Evolutionary conservation across 2,888 invertebrate genomes (phyloP).

Genomic region (Heliconius cydno): DNA sequence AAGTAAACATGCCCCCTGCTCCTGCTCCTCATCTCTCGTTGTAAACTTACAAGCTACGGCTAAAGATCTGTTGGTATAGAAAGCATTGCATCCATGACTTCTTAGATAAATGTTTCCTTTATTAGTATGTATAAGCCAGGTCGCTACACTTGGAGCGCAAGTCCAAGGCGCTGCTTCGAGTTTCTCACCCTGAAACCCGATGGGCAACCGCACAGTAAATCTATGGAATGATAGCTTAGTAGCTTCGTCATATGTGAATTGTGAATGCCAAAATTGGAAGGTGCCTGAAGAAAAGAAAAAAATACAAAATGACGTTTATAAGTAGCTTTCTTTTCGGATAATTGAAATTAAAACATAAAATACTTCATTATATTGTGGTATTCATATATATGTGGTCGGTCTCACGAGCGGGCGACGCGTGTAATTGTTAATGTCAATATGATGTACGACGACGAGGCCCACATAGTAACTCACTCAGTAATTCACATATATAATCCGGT

Average conservation of each 20-base stretch:
- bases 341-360: neutral
- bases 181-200: no score
- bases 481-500: slow-evolving; percentile 36
- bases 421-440: slow-evolving; percentile 36
- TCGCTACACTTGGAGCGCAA: no score
- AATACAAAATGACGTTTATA: neutral
- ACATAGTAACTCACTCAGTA: slow-evolving; percentile 39
- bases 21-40: neutral
- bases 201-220: no score
- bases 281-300: neutral
- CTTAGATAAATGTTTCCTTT: no score
- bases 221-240: no score
- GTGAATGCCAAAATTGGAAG: neutral
- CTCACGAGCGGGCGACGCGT: slow-evolving; percentile 19
- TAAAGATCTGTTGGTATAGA: neutral
- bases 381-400: neutral
- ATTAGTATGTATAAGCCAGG: no score
- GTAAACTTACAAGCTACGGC: neutral
- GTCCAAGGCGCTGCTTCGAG: no score
- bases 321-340: neutral
- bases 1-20: neutral
- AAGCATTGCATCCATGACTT: no score
- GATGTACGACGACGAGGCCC: slow-evolving; percentile 30
- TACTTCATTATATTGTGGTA: neutral
- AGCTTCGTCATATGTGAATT: no score